phyloP scores from a whole-genome alignment of 2,113 vertebrate species.

The Amphilophus citrinellus region DNA sequence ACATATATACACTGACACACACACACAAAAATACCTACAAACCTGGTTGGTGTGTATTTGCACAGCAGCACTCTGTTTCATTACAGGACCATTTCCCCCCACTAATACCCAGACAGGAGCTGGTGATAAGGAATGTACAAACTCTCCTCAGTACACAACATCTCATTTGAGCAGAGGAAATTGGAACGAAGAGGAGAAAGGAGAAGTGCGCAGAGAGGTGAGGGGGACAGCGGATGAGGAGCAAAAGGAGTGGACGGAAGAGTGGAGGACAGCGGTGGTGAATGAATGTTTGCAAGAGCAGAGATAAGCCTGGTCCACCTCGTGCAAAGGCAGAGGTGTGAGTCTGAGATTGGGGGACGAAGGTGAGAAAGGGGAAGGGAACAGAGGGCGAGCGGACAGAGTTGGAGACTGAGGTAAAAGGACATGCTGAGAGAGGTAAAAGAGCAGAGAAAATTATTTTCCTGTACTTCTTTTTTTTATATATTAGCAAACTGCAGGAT shows the following conservation, averaged over 20 bases:
- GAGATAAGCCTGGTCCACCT: constrained; percentile 56
- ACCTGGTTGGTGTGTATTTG: constrained; percentile 52
- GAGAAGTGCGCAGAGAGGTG: constrained; percentile 58
- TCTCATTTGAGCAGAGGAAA: constrained; percentile 77
- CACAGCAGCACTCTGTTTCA: constrained; percentile 66
- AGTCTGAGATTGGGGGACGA: constrained; percentile 47
- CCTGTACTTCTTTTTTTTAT: not conserved
- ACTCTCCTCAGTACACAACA: constrained; percentile 69
- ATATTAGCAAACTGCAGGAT: constrained; percentile 3
- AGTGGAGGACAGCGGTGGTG: constrained; percentile 21
- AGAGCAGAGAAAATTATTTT: constrained; percentile 20
- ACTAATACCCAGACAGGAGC: constrained; percentile 69
- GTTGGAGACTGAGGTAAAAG: constrained; percentile 2
- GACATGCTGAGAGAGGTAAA: constrained; percentile 40
- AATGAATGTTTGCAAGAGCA: constrained; percentile 49
- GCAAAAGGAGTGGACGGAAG: constrained; percentile 41
- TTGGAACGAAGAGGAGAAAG: constrained; percentile 77
- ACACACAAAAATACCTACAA: constrained; percentile 30
- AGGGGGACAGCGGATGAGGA: constrained; percentile 54
- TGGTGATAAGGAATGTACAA: constrained; percentile 70
- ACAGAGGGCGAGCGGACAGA: not conserved
- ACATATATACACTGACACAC: not conserved
- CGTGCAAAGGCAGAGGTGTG: constrained; percentile 21
- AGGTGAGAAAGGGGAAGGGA: constrained; percentile 6
- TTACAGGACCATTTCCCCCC: constrained; percentile 67